A percentile compares a stretch with the other conserved stretches of the same genome.
Conservation (phyloP, 2,888 invertebrate species). For the Eumacrocentrus americanus region DNA sequence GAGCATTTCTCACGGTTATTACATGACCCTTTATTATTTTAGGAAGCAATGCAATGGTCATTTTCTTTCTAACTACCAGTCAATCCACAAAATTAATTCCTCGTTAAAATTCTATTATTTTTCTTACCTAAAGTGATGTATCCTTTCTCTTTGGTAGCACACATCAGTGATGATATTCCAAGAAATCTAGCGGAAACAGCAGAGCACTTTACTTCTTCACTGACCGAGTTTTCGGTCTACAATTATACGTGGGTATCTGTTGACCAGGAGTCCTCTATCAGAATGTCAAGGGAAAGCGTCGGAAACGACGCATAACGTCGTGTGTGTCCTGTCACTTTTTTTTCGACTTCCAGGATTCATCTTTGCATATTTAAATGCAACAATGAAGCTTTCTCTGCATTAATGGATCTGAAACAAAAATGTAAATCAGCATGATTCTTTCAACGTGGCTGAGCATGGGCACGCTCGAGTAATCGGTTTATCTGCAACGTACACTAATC, state of each 20-base stretch:
- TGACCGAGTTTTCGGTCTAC: constrained; percentile 33
- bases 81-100: too few relatives aligned
- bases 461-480: constrained; percentile 11
- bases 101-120: constrained; percentile 23
- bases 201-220: constrained; percentile 17
- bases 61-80: too few relatives aligned
- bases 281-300: constrained; percentile 43
- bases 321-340: constrained; percentile 21
- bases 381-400: background rate
- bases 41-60: too few relatives aligned
- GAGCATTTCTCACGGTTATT: background rate
- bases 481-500: too few relatives aligned
- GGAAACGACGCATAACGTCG: constrained; percentile 16
- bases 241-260: too few relatives aligned
- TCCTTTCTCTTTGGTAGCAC: constrained; percentile 4
- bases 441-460: constrained; percentile 12
- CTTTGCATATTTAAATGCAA: constrained; percentile 1
- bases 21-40: too few relatives aligned
- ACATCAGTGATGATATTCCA: background rate
- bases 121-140: too few relatives aligned
- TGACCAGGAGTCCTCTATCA: too few relatives aligned
- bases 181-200: background rate
- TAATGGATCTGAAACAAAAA: too few relatives aligned
- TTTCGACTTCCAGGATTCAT: background rate
- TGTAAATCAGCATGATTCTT: background rate